phyloP scores from a whole-genome alignment of 1,140 invertebrate species.

The Diprion similis region DNA sequence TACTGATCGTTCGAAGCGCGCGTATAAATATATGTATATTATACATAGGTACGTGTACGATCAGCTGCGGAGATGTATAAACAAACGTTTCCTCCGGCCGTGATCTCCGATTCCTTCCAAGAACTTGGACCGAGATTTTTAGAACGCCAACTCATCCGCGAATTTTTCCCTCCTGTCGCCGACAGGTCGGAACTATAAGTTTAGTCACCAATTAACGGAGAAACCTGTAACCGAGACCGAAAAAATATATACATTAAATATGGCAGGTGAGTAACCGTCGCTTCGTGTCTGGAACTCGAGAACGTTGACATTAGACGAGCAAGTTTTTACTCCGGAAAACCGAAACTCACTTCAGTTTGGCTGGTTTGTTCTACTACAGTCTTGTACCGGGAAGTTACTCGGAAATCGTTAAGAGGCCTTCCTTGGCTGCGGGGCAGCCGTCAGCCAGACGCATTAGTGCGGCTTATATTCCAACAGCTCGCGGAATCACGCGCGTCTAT shows the following conservation, averaged over 20 bases:
- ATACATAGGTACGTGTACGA: too few relatives aligned
- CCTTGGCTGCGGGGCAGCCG: constrained; percentile 3
- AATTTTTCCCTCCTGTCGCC: too few relatives aligned
- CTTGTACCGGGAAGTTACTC: constrained; percentile 19
- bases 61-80: not conserved
- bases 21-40: too few relatives aligned
- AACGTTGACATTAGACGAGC: not conserved
- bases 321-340: not conserved
- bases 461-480: not conserved
- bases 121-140: not conserved
- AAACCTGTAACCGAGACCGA: not conserved
- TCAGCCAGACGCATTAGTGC: constrained; percentile 23
- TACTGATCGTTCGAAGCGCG: not conserved
- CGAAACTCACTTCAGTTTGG: not conserved
- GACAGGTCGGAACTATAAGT: not conserved
- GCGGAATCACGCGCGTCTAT: too few relatives aligned
- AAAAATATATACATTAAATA: too few relatives aligned
- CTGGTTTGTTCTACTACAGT: not conserved
- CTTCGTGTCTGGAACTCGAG: not conserved
- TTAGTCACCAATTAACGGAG: constrained; percentile 16
- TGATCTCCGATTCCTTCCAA: not conserved
- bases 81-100: not conserved
- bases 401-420: constrained; percentile 18
- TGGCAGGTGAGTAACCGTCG: constrained; percentile 1
- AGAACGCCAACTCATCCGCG: not conserved